Evolutionary conservation across 1,140 invertebrate species (phyloP).

Genomic region (Nixonia krombeini): DNA sequence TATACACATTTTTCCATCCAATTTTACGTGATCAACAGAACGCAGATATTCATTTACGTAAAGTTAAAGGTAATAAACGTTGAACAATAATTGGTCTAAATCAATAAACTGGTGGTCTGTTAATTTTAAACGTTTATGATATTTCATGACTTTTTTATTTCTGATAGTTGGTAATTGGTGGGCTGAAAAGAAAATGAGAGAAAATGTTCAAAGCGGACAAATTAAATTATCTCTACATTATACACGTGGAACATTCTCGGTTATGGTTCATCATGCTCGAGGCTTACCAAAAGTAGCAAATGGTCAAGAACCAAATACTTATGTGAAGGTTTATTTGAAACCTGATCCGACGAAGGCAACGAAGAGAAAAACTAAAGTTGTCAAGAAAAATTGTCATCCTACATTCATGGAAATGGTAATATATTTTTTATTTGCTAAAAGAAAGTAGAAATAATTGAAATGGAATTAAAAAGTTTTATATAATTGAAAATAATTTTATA

Average conservation of each 20-base stretch:
- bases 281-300: slow-evolving; percentile 83
- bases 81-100: too few relatives aligned
- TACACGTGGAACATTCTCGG: slow-evolving; percentile 82
- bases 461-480: too few relatives aligned
- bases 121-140: too few relatives aligned
- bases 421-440: too few relatives aligned
- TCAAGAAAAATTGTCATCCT: slow-evolving; percentile 92
- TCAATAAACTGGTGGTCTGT: too few relatives aligned
- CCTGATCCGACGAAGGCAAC: slow-evolving; percentile 90
- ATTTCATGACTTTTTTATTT: slow-evolving; percentile 17
- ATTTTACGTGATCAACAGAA: slow-evolving; percentile 92
- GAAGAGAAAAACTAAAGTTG: slow-evolving; percentile 95
- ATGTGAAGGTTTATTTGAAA: slow-evolving; percentile 95
- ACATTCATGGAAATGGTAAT: slow-evolving; percentile 99
- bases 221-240: slow-evolving; percentile 90
- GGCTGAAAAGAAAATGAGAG: slow-evolving; percentile 64
- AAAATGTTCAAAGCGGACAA: slow-evolving; percentile 73
- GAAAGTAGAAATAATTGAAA: too few relatives aligned
- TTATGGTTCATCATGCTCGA: slow-evolving; percentile 92
- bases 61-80: slow-evolving; percentile 80
- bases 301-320: slow-evolving; percentile 87
- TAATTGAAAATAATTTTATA: too few relatives aligned
- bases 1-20: slow-evolving; percentile 99
- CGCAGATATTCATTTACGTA: slow-evolving; percentile 76
- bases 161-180: slow-evolving; percentile 68